Base-by-base conservation (phyloP, 2,113 vertebrate species). In the Naja naja region DNA sequence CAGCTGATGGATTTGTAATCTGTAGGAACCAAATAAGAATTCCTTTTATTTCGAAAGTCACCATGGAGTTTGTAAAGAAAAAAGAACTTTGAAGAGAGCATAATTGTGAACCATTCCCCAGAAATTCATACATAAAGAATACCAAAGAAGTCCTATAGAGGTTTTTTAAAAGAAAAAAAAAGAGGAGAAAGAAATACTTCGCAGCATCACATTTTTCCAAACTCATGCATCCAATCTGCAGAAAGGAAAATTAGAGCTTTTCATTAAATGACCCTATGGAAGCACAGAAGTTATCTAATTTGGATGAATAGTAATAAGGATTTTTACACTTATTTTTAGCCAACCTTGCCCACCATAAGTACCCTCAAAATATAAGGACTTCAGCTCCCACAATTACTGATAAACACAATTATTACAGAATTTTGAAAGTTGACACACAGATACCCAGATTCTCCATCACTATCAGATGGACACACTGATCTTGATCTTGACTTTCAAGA, bases 1-100 rank as follows among this genome's bases (percentile, higher is more conserved):
- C 97, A 97, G 96, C 93, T 96, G 95, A 91, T 93, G 94, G 93
- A 94, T 95, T 94, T 54, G 94, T 94, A 96, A 95, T 96, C 95
- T 94, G 95, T 94, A 96, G 94, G 89, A 92, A 96, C 94, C 88
- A 92, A 95, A 97, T 85, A 94, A 96, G 95, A 97, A 97, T 97
- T 97, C 95, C 97, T 97, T 97, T 97, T 97, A 97, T 97, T 97
- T 97, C 97, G 96, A 97, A 95, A 97, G 94, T 88, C 93, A 94
- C 64, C 53, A 89, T 0, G 54, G 89, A 85, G 45, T 81, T 89
- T 74, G 16, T 8, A 90, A 92, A 81, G 89, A 85, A 81, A 90
- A 56, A 64, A 27, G 85, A 23, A 94, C 88, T 49, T 56, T 54
- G 0, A 0, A 91, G 55, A 91, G 90, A n/a, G 0, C 0, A 81